Conservation (phyloP, 2,888 invertebrate genomes). For the Quadroppia sp. region DNA sequence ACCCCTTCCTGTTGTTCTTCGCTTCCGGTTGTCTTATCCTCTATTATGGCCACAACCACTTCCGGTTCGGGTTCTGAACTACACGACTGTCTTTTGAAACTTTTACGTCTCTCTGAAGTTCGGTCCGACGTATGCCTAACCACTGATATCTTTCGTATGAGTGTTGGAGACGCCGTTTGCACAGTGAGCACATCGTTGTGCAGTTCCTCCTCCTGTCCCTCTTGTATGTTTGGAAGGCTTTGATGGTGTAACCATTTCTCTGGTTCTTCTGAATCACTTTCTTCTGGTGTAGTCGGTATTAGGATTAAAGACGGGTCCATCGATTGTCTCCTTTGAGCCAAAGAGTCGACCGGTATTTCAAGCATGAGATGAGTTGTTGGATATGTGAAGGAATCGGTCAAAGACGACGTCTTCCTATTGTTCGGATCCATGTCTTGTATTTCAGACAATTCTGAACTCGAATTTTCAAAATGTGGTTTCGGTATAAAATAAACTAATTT, state of each 20-base stretch:
- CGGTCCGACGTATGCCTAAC: not conserved
- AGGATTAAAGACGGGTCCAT: slow-evolving; percentile 31
- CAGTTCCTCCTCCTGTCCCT: slow-evolving; percentile 22
- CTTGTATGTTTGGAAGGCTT: slow-evolving; percentile 41
- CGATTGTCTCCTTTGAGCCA: slow-evolving; percentile 29
- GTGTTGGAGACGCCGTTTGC: not conserved
- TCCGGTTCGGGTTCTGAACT: slow-evolving; percentile 8
- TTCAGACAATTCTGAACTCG: slow-evolving; percentile 33
- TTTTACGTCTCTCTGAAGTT: not conserved
- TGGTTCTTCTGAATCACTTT: not conserved
- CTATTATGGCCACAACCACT: not conserved
- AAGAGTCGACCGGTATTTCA: not conserved
- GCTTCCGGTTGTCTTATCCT: not conserved
- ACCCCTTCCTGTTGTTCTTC: not conserved
- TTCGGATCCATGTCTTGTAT: not conserved
- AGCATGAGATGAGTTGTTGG: slow-evolving; percentile 1
- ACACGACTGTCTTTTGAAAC: slow-evolving; percentile 29
- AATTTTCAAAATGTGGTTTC: not conserved
- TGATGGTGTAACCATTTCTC: slow-evolving; percentile 42
- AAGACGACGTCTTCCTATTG: not conserved
- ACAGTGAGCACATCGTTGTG: not conserved
- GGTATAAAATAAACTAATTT: not conserved
- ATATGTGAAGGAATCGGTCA: not conserved
- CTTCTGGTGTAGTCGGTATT: not conserved
- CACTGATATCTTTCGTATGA: not conserved